These are phyloP conservation scores for Stegodyphus mimosarum DNA, from an alignment of 1,140 invertebrate species.

Conservation along the genomic window DNA sequence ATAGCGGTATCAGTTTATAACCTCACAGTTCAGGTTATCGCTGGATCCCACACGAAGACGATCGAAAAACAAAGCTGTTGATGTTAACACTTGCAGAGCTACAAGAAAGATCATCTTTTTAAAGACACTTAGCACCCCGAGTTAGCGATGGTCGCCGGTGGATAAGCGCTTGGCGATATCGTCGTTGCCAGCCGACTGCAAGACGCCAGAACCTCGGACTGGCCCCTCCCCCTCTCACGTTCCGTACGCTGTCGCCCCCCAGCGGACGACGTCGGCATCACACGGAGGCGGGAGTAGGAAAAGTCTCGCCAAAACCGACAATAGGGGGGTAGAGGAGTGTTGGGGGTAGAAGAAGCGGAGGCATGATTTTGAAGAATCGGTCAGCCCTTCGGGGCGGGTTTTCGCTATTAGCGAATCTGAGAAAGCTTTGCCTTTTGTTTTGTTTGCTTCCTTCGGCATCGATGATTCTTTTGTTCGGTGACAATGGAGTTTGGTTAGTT, in stretches of 20 bases:
- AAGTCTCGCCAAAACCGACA: constrained; percentile 28
- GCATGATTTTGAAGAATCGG: constrained; percentile 17
- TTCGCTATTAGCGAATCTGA: constrained; percentile 55
- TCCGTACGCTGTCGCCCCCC: constrained; percentile 56
- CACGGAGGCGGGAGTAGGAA: constrained; percentile 16
- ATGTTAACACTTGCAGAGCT: background rate
- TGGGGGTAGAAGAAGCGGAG: constrained; percentile 5
- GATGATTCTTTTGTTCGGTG: constrained; percentile 8
- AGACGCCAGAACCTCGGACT: constrained; percentile 29
- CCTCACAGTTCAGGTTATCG: background rate
- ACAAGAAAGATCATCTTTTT: background rate
- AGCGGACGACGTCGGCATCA: constrained; percentile 32
- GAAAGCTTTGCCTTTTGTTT: constrained; percentile 26
- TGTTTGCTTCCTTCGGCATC: constrained; percentile 10
- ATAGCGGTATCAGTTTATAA: background rate
- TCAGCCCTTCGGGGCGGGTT: constrained; percentile 46
- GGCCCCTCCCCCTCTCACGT: constrained; percentile 20
- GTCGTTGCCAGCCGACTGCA: constrained; percentile 25
- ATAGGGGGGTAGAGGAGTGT: constrained; percentile 8
- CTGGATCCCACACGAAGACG: background rate
- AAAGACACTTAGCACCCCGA: background rate
- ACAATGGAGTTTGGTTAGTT: constrained; percentile 1
- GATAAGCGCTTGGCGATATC: background rate
- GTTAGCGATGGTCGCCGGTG: background rate
- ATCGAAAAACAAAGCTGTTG: background rate